These are phyloP conservation scores for Celastrina argiolus DNA, from an alignment of 2,888 invertebrate species.

Conservation along the genomic window DNA sequence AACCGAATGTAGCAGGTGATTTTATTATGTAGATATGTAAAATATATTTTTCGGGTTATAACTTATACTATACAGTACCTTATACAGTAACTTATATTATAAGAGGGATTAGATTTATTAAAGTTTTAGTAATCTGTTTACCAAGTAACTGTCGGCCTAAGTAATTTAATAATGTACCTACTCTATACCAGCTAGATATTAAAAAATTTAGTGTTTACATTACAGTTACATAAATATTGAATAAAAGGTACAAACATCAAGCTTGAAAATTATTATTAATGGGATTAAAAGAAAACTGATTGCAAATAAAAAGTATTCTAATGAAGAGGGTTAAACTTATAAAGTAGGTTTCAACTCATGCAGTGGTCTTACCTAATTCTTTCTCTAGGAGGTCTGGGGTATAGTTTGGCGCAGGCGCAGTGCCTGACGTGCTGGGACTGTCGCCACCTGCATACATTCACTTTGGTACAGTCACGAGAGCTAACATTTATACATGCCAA, in stretches of 20 bases:
- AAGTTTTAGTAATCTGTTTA: too few relatives aligned
- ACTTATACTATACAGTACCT: too few relatives aligned
- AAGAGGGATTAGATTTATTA: too few relatives aligned
- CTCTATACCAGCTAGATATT: too few relatives aligned
- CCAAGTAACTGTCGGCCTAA: too few relatives aligned
- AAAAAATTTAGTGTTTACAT: neutral
- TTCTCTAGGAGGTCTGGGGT: conserved; percentile 57
- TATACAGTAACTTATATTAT: too few relatives aligned
- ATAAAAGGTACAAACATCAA: neutral
- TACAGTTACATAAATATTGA: neutral
- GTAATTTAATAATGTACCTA: too few relatives aligned
- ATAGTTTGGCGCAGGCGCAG: conserved; percentile 46
- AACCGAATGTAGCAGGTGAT: neutral
- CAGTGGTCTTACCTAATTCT: conserved; percentile 60
- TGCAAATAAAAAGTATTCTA: neutral
- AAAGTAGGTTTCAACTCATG: conserved; percentile 2
- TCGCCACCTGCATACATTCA: conserved; percentile 57
- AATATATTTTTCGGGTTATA: neutral
- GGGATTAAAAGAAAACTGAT: neutral
- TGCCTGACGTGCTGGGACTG: conserved; percentile 51
- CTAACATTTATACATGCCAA: neutral
- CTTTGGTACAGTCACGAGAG: neutral
- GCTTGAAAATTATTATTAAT: neutral
- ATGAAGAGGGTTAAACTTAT: neutral
- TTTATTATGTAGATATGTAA: neutral